Evolutionary conservation across 2,797 vertebrate species (phyloP).

Genomic region (Alfaro cultratus): DNA sequence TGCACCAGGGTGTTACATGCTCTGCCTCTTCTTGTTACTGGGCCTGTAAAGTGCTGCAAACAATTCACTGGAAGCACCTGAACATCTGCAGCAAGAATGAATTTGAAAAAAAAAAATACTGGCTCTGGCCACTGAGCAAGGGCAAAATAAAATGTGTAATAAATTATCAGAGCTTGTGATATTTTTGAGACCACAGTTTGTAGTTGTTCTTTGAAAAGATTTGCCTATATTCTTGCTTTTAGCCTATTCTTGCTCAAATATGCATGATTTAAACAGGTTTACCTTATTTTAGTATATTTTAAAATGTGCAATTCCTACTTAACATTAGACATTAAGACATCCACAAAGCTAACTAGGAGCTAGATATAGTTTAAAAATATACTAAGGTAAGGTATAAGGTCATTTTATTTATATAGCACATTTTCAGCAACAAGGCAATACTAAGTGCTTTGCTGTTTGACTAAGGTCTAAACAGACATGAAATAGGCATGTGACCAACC

Average conservation of each 20-base stretch:
- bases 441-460: too few species aligned
- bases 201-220: neutral
- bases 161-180: neutral
- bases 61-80: constrained; percentile 30
- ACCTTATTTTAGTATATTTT: neutral
- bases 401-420: too few species aligned
- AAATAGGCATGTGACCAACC: too few species aligned
- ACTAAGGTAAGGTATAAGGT: too few species aligned
- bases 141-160: neutral
- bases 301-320: neutral
- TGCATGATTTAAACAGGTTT: neutral
- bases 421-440: too few species aligned
- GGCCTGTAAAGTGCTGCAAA: constrained; percentile 27
- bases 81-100: constrained; percentile 9
- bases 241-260: neutral
- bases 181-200: neutral
- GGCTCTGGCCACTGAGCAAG: neutral
- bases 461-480: too few species aligned
- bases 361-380: too few species aligned
- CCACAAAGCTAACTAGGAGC: too few species aligned
- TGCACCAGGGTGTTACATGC: constrained; percentile 55
- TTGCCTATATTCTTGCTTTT: neutral
- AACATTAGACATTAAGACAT: too few species aligned
- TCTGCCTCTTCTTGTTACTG: constrained; percentile 71
- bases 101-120: neutral